These are phyloP conservation scores for Silurus meridionalis DNA, from an alignment of 2,113 vertebrate genomes.

Conservation along the genomic window DNA sequence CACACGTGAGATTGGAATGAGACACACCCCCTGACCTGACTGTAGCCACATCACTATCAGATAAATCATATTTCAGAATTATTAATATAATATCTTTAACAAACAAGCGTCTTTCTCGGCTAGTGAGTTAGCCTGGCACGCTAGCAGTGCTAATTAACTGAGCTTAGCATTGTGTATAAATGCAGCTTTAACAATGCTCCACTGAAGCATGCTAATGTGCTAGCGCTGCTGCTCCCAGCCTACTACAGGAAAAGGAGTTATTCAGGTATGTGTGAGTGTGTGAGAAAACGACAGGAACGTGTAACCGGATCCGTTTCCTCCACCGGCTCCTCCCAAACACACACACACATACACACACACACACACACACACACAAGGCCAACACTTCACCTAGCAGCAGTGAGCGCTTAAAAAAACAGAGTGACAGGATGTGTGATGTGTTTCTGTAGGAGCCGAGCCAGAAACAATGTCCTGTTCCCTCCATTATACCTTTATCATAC, in stretches of 20 bases:
- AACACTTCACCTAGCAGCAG: conserved; percentile 37
- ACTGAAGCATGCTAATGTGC: not conserved
- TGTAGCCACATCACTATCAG: too few relatives aligned
- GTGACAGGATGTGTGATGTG: conserved; percentile 43
- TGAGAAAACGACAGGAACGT: conserved; percentile 6
- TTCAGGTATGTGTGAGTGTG: conserved; percentile 1
- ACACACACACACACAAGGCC: not conserved
- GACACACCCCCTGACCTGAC: too few relatives aligned
- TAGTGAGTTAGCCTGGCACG: not conserved
- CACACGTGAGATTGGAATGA: too few relatives aligned
- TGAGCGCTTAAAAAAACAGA: conserved; percentile 33
- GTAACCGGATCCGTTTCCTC: conserved; percentile 25
- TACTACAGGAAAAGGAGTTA: not conserved
- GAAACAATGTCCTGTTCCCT: conserved; percentile 40
- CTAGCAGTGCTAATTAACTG: not conserved
- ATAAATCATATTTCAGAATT: too few relatives aligned
- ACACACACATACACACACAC: not conserved
- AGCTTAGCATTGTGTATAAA: not conserved
- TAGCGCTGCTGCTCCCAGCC: not conserved
- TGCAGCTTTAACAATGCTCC: not conserved
- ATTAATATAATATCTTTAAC: too few relatives aligned
- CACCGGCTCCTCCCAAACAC: conserved; percentile 1
- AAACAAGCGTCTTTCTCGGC: not conserved
- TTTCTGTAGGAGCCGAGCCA: conserved; percentile 48
- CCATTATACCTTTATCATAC: conserved; percentile 43